Conservation (phyloP, 2,113 vertebrate species). For the Turnix velox region DNA sequence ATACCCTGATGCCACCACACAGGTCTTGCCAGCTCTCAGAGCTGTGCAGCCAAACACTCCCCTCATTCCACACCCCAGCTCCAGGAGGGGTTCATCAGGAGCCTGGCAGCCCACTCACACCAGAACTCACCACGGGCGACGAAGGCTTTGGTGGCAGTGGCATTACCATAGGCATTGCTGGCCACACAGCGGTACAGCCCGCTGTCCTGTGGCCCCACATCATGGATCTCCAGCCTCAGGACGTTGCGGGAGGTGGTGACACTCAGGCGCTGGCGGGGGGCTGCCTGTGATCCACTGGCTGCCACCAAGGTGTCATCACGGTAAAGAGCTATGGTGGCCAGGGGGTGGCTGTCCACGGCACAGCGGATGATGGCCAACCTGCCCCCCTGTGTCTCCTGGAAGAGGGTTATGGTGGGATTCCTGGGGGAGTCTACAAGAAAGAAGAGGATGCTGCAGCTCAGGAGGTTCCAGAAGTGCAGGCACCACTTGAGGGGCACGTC, state of each 20-base stretch:
- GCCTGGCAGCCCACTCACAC: not conserved
- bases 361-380: constrained; percentile 61
- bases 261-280: not conserved
- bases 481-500: not conserved
- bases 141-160: constrained; percentile 25
- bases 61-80: not conserved
- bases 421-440: constrained; percentile 62
- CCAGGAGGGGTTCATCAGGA: fast-evolving
- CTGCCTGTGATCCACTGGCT: not conserved
- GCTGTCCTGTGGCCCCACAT: not conserved
- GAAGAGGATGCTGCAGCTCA: not conserved
- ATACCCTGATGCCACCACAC: not conserved
- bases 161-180: constrained; percentile 26
- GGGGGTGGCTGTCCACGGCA: constrained; percentile 64
- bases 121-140: constrained; percentile 10
- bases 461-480: fast-evolving
- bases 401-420: constrained; percentile 26
- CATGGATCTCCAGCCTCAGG: constrained; percentile 65
- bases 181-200: constrained; percentile 66
- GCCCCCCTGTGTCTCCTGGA: constrained; percentile 62
- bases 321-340: constrained; percentile 46
- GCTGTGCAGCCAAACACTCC: fast-evolving
- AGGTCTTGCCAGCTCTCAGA: too few relatives aligned
- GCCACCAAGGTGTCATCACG: not conserved
- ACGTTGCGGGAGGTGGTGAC: constrained; percentile 40